Percentiles rank a stretch among this genome's conserved stretches.
phyloP scores from a whole-genome alignment of 2,888 invertebrate genomes.

The Tipula lateralis region DNA sequence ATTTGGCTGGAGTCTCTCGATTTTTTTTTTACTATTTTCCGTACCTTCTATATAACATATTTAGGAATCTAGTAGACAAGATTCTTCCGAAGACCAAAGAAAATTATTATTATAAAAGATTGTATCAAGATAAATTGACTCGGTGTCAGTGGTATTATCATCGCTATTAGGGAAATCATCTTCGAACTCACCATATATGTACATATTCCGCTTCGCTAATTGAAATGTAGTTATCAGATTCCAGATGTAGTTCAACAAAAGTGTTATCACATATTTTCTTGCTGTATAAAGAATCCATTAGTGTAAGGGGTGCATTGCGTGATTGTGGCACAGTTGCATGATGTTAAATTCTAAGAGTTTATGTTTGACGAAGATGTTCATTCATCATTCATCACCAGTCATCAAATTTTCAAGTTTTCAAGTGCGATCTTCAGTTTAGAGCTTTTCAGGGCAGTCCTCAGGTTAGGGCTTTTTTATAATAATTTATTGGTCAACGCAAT shows the following conservation, averaged over 20 bases:
- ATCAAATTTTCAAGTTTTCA: too few relatives aligned
- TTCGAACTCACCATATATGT: neutral
- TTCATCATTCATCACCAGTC: too few relatives aligned
- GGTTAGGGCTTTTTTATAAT: too few relatives aligned
- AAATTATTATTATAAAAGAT: neutral
- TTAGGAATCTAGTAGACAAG: neutral
- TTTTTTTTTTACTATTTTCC: neutral
- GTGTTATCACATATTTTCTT: neutral
- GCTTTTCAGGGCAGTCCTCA: too few relatives aligned
- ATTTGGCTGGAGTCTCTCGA: conserved; percentile 27
- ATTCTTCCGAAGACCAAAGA: conserved; percentile 25
- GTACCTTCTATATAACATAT: conserved; percentile 5
- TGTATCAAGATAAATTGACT: conserved; percentile 26
- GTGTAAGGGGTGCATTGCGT: neutral
- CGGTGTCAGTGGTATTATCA: neutral
- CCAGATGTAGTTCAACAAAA: neutral
- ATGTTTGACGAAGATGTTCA: neutral
- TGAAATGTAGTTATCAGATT: neutral
- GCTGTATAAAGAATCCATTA: neutral
- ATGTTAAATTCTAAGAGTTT: neutral
- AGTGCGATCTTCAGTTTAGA: too few relatives aligned
- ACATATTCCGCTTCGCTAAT: neutral
- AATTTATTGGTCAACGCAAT: too few relatives aligned
- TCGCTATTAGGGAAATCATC: neutral
- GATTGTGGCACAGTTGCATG: neutral